phyloP scores from a whole-genome alignment of 2,888 invertebrate species.

The Aleiodes alternator region DNA sequence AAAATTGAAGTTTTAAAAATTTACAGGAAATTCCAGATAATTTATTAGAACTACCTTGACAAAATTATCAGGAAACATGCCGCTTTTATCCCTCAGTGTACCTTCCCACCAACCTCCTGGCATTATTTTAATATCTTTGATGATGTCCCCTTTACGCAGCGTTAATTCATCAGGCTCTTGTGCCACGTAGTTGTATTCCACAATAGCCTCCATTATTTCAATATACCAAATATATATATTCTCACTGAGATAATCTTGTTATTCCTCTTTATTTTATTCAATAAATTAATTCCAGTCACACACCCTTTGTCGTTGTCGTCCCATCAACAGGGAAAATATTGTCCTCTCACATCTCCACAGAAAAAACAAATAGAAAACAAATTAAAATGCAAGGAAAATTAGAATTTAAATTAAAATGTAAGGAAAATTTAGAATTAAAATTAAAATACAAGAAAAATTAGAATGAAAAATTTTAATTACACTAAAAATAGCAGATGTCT shows the following conservation, averaged over 20 bases:
- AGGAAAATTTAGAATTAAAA: too few relatives aligned
- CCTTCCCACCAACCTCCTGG: conserved; percentile 96
- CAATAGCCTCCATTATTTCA: conserved; percentile 82
- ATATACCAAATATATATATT: conserved; percentile 29
- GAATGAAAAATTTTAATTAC: background rate
- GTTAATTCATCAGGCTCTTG: conserved; percentile 91
- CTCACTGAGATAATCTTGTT: conserved; percentile 37
- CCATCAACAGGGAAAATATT: conserved; percentile 52
- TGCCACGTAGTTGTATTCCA: conserved; percentile 91
- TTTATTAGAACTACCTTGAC: conserved; percentile 79
- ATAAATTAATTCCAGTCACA: conserved; percentile 16
- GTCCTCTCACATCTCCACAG: conserved; percentile 56
- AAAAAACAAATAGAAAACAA: conserved; percentile 40
- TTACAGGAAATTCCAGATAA: background rate
- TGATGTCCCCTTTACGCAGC: conserved; percentile 88
- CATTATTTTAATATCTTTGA: conserved; percentile 86
- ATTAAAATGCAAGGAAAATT: background rate
- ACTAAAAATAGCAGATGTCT: background rate
- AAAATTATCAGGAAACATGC: conserved; percentile 96
- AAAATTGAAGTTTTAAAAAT: too few relatives aligned
- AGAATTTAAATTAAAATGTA: conserved; percentile 1
- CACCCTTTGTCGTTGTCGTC: conserved; percentile 24
- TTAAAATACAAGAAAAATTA: too few relatives aligned
- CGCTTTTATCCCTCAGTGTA: conserved; percentile 86
- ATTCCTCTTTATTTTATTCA: conserved; percentile 30